Base-by-base conservation (phyloP, 2,113 vertebrate species). In the Theristicus caerulescens region DNA sequence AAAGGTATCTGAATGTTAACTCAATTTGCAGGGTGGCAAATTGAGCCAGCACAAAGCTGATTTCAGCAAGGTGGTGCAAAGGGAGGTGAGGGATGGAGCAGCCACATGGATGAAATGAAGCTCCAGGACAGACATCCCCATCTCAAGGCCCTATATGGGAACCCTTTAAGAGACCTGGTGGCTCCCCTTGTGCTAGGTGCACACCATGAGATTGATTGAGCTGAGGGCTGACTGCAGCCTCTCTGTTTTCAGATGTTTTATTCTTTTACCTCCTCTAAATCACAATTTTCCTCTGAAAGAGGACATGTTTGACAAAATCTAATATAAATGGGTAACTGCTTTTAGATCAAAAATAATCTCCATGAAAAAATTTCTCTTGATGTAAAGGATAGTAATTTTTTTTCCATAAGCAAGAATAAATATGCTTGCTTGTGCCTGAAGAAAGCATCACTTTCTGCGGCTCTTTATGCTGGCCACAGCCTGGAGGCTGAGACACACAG, bases 1-100 rank as follows among this genome's bases (percentile, higher is more conserved):
- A 57, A 91, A 94, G 58, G 76, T 29, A 49, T 32, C 49, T 71
- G 83, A 36, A 57, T 57, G 57, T 40, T 78, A 84, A 78, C 90
- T 94, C n/a, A 21, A 12, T 89, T 88, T 87, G 79, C 4, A 3
- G 82, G 74, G 82, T 3, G 4, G 73, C 66, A 62, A 85, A 86
- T 10, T 18, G 69, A 90, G 82, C 10, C 79, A 57, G 79, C 61
- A 15, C 4, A 1, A 52, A 49, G 34, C 54, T 26, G 88, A 38
- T 82, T 82, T 31, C 90, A 88, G 79, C 11, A 2, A 61, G 66
- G 62, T 32, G 46, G 22, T n/a, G 65, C 2, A 5, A 49, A 65
- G 40, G 55, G 67, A 92, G 49, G 42, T 13, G 82, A 83, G 91
- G 54, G 72, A 5, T 3, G 4, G 77, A 66, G 69, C 38, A 34